Base-by-base conservation (phyloP, 2,888 invertebrate genomes). In the Drosophila eohydei region DNA sequence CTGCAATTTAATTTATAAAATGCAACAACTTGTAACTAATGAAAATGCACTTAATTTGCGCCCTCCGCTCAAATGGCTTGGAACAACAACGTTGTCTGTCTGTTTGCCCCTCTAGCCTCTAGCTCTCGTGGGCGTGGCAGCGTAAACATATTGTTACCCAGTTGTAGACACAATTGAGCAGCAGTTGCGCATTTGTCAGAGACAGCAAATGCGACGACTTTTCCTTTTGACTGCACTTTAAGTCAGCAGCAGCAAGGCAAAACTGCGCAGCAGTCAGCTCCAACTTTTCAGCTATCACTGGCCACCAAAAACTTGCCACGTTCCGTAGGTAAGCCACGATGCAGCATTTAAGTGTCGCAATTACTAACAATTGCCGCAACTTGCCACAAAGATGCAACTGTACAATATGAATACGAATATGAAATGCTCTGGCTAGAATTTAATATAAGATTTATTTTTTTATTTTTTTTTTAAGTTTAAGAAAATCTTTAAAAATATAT, bases 1-100 rank as follows among this genome's bases (percentile, higher is more conserved):
- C 64, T 71, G 66, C 74, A 88, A 85, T 88, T 85, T 81, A 85
- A 84, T 88, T 84, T 85, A 81, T 85, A 83, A 84, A 84, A 87
- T 84, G 85, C 65, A 84, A 76, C 83, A 88, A 72, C 73, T 88
- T 85, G 81, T 73, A 71, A 77, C 85, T 84, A 84, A 88, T 84
- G 88, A 84, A 84, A 88, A 81, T 84, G 85, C 81, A 81, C 88
- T 88, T 77, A 80, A 84, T 84, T 87, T 83, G 73, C 63, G 58
- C 66, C 66, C 67, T 48, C n/a, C 55, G 57, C 84, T 87, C 80
- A 73, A 87, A 84, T 82, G 82, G 73, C 68, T 68, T 58, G 80
- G 57, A 82, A 80, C 73, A 87, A 83, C 28, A 75, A 72, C 60
- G 62, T 67, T 70, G 7, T n/a, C 48, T n/a, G 21, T 21, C 21